Conservation (phyloP, 2,888 invertebrate genomes). For the Gymnocheta viridis region DNA sequence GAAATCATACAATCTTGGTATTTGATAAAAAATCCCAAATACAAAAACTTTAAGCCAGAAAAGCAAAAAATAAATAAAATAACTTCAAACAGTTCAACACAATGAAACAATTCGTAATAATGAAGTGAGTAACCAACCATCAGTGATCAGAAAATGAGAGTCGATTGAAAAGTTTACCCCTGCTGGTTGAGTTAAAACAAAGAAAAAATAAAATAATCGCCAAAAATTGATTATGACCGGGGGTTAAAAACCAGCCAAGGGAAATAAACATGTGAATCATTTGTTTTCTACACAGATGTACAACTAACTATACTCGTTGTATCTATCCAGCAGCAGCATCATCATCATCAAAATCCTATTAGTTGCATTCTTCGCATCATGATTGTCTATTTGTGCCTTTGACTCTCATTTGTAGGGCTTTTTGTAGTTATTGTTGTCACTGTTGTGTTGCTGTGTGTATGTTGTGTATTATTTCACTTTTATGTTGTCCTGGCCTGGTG, state of each 20-base stretch:
- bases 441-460: neutral
- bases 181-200: neutral
- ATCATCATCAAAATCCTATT: constrained; percentile 79
- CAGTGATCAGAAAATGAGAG: constrained; percentile 22
- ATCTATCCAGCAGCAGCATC: neutral
- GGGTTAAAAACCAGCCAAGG: constrained; percentile 59
- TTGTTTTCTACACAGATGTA: constrained; percentile 48
- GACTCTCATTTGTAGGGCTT: neutral
- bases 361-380: constrained; percentile 72
- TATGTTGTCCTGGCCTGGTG: constrained; percentile 21
- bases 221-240: constrained; percentile 64
- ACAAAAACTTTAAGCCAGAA: constrained; percentile 1
- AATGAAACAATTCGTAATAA: constrained; percentile 18
- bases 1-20: constrained; percentile 80
- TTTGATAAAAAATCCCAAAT: constrained; percentile 45
- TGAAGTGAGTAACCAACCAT: constrained; percentile 30
- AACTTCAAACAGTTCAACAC: neutral
- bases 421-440: constrained; percentile 4
- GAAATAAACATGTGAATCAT: constrained; percentile 61
- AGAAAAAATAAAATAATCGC: constrained; percentile 30
- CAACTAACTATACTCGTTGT: constrained; percentile 74
- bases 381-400: constrained; percentile 29
- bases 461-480: constrained; percentile 41
- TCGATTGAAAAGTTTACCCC: constrained; percentile 30
- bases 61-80: neutral